Percentiles rank a stretch among this genome's conserved stretches.
Evolutionary conservation across 2,888 invertebrate species (phyloP).

Genomic region (Ormyrus nitidulus): DNA sequence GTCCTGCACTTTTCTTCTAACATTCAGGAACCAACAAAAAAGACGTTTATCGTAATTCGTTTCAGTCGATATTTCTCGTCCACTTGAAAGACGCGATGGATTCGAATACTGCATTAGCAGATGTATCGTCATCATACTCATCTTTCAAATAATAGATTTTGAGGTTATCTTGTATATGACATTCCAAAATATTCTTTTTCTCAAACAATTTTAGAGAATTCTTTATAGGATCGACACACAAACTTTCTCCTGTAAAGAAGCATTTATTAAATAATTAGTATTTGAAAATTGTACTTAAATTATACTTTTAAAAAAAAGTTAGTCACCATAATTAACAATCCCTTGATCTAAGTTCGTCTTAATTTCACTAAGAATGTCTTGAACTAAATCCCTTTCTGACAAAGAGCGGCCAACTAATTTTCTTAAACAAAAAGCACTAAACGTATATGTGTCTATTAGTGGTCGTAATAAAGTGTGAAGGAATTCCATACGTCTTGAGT

Average conservation of each 20-base stretch:
- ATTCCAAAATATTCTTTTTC: conserved; percentile 88
- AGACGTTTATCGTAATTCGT: background rate
- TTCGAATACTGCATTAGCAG: conserved; percentile 67
- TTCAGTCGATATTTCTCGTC: conserved; percentile 68
- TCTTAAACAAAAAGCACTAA: conserved; percentile 80
- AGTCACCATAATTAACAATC: conserved; percentile 80
- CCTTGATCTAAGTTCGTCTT: conserved; percentile 80
- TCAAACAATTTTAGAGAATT: conserved; percentile 89
- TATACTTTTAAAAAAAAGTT: conserved; percentile 35
- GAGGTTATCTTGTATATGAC: conserved; percentile 67
- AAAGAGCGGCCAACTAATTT: conserved; percentile 78
- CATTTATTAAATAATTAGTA: background rate
- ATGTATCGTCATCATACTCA: conserved; percentile 67
- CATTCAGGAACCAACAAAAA: conserved; percentile 44
- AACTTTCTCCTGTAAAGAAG: conserved; percentile 84
- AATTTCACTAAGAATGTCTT: conserved; percentile 81
- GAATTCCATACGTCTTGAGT: conserved; percentile 77
- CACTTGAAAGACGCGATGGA: conserved; percentile 69
- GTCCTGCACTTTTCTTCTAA: conserved; percentile 21
- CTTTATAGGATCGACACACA: conserved; percentile 90
- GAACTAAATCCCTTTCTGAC: conserved; percentile 82
- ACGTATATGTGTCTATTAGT: conserved; percentile 84
- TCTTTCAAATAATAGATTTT: conserved; percentile 70
- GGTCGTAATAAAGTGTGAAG: conserved; percentile 81
- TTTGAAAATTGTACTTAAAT: background rate